Percentiles rank a stretch among this genome's conserved stretches.
phyloP scores from a whole-genome alignment of 2,113 vertebrate species.

The Cheilinus undulatus region DNA sequence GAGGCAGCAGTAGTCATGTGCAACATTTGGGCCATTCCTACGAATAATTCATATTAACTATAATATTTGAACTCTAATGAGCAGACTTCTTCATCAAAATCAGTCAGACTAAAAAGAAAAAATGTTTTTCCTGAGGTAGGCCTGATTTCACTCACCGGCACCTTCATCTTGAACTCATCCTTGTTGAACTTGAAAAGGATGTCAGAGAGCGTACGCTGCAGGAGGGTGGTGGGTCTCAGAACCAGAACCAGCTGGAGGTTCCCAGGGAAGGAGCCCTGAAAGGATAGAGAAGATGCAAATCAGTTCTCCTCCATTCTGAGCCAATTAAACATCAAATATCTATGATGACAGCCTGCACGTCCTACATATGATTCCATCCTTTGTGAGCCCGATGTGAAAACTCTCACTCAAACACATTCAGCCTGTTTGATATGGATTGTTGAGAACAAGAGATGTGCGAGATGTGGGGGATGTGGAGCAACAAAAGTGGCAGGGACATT shows the following conservation, averaged over 20 bases:
- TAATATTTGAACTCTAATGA: neutral
- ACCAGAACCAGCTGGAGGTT: conserved; percentile 97
- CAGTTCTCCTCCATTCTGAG: neutral
- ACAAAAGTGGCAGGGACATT: conserved; percentile 40
- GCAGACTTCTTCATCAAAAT: neutral
- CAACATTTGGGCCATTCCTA: too few relatives aligned
- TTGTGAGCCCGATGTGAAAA: conserved; percentile 34
- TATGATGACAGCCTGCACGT: conserved; percentile 9
- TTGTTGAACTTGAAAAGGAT: conserved; percentile 93
- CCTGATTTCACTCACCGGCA: conserved; percentile 87
- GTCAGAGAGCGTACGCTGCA: conserved; percentile 92
- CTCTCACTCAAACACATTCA: conserved; percentile 16
- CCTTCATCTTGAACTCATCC: conserved; percentile 99
- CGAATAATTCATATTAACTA: neutral
- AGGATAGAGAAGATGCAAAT: conserved; percentile 8
- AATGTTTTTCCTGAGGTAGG: neutral
- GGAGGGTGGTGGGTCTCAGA: conserved; percentile 91
- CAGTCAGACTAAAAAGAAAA: neutral
- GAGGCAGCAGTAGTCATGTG: too few relatives aligned
- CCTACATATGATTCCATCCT: conserved; percentile 6
- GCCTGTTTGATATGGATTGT: conserved; percentile 2
- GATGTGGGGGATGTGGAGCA: conserved; percentile 23
- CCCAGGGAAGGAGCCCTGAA: conserved; percentile 94
- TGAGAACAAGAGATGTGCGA: neutral
- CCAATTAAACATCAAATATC: conserved; percentile 24